Base-by-base conservation (phyloP, 2,888 invertebrate species). In the Stenodema calcarata region DNA sequence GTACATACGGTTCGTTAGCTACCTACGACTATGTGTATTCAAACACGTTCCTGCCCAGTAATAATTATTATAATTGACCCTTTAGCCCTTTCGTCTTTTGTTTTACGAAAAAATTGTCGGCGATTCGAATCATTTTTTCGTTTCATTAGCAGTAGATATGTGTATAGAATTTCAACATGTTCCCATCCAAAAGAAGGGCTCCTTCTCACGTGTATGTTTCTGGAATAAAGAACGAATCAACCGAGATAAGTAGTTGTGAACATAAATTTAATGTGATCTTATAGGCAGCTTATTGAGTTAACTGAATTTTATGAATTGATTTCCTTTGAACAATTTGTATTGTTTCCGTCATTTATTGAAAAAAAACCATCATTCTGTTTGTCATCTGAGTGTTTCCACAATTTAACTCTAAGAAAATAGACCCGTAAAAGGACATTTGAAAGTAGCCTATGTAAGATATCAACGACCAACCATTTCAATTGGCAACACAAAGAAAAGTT, bases 371-470 rank as follows among this genome's bases (percentile, higher is more conserved):
- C 23, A 23, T 23, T 62, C 23, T 62, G 23, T 23, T 47, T 47
- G 23, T 62, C 62, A 62, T 23, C 62, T 62, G 62, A 62, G 23
- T 62, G 62, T 62, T 23, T 18, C 50, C 23, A 18, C 62, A 62
- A 62, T 62, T 62, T 27, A 62, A 11, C 27, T 2, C 4, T 62
- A 62, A 12, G 27, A 62, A 62, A 27, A 62, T 62, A 62, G 62
- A 23, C 2, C 23, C 23, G 23, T 6, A 23, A 23, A 62, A 54
- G 23, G 23, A 62, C 4, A 62, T 23, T 62, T n/a, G n/a, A 4
- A 30, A 73, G 78, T 82, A 82, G 82, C 82, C 82, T 82, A 82
- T 69, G 69, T 82, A 80, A 80, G 41, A 82, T 41, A 82, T 82
- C 62, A 82, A 82, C 82, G 82, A 82, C 82, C 82, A 82, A 82